Conservation (phyloP, 1,140 invertebrate genomes). For the Brachionus calyciflorus region DNA sequence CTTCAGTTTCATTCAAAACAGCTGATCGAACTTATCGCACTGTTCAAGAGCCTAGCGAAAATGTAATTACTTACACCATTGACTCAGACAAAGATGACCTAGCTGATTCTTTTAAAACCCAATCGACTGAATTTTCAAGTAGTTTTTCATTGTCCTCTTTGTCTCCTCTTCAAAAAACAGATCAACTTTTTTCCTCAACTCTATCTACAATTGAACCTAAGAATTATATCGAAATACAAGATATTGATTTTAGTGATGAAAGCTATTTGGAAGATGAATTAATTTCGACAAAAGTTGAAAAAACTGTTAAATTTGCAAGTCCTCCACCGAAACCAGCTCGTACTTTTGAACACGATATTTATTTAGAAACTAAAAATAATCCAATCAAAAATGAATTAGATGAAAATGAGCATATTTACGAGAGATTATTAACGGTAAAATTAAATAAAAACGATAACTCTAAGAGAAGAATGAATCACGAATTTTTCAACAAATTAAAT, state of each 20-base stretch:
- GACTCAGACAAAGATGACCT: not conserved
- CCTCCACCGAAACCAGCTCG: constrained; percentile 32
- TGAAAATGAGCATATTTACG: constrained; percentile 23
- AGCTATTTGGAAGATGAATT: not conserved
- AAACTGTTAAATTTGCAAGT: not conserved
- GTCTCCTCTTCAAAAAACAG: not conserved
- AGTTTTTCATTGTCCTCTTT: not conserved
- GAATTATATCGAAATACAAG: not conserved
- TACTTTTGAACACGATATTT: constrained; percentile 45
- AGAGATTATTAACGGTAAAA: constrained; percentile 6
- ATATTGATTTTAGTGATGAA: constrained; percentile 16
- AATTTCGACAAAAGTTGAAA: not conserved
- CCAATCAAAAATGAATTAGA: not conserved
- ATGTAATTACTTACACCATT: not conserved
- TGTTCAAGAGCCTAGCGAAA: constrained; percentile 13
- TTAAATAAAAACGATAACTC: not conserved
- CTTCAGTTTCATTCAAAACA: not conserved
- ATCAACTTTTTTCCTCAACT: not conserved
- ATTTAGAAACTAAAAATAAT: not conserved
- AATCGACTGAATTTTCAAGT: not conserved
- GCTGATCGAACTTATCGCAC: not conserved
- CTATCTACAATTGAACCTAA: not conserved
- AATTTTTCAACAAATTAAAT: not conserved
- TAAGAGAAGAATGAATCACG: not conserved
- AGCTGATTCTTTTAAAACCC: not conserved